phyloP scores from a whole-genome alignment of 2,888 invertebrate species.

The Pterostichus madidus region DNA sequence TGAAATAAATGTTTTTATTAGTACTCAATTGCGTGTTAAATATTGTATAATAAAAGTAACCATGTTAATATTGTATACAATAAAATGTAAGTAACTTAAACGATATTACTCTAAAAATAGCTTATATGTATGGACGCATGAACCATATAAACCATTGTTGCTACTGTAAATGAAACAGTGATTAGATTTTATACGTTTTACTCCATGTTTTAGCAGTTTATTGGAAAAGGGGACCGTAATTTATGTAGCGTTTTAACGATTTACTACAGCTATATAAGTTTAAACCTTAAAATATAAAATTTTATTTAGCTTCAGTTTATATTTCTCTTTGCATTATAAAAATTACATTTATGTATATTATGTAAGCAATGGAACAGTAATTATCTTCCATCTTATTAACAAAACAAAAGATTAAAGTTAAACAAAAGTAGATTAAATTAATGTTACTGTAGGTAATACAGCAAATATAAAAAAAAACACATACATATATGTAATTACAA shows the following conservation, averaged over 20 bases:
- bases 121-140: constrained; percentile 23
- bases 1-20: too few species aligned
- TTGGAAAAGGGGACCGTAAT: constrained; percentile 40
- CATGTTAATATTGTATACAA: neutral
- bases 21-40: too few species aligned
- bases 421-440: too few species aligned
- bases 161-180: constrained; percentile 12
- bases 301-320: constrained; percentile 37
- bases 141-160: constrained; percentile 22
- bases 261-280: constrained; percentile 37
- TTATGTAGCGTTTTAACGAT: constrained; percentile 39
- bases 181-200: constrained; percentile 41
- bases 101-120: constrained; percentile 20
- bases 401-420: too few species aligned
- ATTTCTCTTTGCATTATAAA: constrained; percentile 26
- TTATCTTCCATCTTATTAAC: neutral
- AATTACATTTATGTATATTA: constrained; percentile 5
- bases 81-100: constrained; percentile 16
- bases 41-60: too few species aligned
- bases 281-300: constrained; percentile 44
- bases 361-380: neutral
- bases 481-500: too few species aligned
- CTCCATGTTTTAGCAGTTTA: constrained; percentile 39
- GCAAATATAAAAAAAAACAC: too few species aligned
- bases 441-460: too few species aligned